Percentiles rank a stretch among this genome's conserved stretches.
Evolutionary conservation across 2,888 invertebrate species (phyloP).

Genomic region (Drosophila neutralis): DNA sequence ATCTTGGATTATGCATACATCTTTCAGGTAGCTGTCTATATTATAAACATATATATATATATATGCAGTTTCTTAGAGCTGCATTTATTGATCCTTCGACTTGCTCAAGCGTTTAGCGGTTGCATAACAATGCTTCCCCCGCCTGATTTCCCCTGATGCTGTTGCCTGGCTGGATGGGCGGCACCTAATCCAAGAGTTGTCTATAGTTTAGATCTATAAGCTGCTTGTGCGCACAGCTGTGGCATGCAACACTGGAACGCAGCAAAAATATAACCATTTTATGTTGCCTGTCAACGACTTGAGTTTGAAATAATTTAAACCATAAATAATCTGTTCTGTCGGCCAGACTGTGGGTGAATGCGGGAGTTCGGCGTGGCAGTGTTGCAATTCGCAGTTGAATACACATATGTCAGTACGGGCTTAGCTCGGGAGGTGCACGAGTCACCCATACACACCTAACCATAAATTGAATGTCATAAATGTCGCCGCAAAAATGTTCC

Average conservation of each 20-base stretch:
- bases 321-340: conserved; percentile 49
- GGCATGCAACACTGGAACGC: conserved; percentile 13
- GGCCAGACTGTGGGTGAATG: background rate
- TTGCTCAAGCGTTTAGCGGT: background rate
- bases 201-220: background rate
- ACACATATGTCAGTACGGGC: background rate
- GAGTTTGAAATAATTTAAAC: conserved; percentile 21
- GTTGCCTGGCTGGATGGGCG: background rate
- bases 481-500: conserved; percentile 41
- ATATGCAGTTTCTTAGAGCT: background rate
- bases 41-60: background rate
- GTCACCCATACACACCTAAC: conserved; percentile 1
- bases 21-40: background rate
- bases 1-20: background rate
- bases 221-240: conserved; percentile 17
- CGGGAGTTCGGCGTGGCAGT: conserved; percentile 14
- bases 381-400: conserved; percentile 1
- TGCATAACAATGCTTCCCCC: conserved; percentile 9
- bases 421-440: conserved; percentile 18
- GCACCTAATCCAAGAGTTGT: conserved; percentile 2
- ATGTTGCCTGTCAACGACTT: conserved; percentile 21
- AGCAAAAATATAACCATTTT: conserved; percentile 4
- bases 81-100: background rate
- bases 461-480: conserved; percentile 35
- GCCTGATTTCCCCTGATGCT: background rate